These are phyloP conservation scores for Tachuris rubrigastra DNA, from an alignment of 2,113 vertebrate genomes.

Conservation along the genomic window DNA sequence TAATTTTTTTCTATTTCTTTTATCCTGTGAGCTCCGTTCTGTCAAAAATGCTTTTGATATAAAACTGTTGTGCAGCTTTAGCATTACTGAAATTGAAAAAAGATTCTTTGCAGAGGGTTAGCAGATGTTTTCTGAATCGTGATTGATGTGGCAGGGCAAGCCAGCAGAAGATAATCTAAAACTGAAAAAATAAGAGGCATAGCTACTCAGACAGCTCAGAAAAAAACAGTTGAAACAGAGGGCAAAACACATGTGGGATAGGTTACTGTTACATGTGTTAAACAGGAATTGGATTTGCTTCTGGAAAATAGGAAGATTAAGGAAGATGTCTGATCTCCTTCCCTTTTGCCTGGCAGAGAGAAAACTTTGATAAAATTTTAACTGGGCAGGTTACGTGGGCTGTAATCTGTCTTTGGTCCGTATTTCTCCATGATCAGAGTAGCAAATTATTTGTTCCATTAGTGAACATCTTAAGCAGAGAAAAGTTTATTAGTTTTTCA, in stretches of 20 bases:
- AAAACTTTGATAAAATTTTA: background rate
- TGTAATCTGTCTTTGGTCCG: background rate
- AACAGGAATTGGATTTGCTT: constrained; percentile 39
- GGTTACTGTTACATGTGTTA: constrained; percentile 46
- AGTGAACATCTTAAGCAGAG: background rate
- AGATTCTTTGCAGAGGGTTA: background rate
- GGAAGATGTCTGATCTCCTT: background rate
- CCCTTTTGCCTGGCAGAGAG: background rate
- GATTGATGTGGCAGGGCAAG: constrained; percentile 30
- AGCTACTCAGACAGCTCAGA: background rate
- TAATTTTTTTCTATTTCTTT: background rate
- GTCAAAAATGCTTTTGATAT: background rate
- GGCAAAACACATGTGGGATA: constrained; percentile 20
- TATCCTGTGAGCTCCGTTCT: background rate
- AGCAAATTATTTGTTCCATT: background rate
- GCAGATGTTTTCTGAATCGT: constrained; percentile 42
- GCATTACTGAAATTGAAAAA: background rate
- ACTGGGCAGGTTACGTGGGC: background rate
- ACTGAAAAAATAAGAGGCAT: background rate
- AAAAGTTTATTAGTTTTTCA: background rate
- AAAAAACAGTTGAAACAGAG: constrained; percentile 3
- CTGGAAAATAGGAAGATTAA: constrained; percentile 14
- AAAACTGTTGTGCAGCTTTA: background rate
- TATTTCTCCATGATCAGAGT: background rate
- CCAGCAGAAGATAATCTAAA: constrained; percentile 15